Percentiles rank a stretch among this genome's conserved stretches.
Conservation (phyloP, 1,140 invertebrate genomes). For the Portunus trituberculatus region DNA sequence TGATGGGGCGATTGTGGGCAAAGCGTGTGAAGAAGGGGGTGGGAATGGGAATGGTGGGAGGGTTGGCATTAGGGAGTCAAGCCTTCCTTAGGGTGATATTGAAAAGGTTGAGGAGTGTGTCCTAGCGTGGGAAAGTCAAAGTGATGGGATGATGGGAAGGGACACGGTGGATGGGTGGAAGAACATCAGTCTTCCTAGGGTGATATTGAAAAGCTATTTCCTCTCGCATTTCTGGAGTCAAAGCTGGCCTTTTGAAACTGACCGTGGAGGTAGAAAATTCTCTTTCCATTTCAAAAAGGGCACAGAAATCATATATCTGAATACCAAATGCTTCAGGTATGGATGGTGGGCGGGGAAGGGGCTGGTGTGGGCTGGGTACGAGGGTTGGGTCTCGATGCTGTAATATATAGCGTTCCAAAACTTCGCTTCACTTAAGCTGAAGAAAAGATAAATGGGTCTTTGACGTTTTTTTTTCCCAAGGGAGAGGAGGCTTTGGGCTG, state of each 20-base stretch:
- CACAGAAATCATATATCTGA: neutral
- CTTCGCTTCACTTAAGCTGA: neutral
- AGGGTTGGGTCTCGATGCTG: neutral
- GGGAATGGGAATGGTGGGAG: too few relatives aligned
- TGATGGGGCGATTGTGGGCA: too few relatives aligned
- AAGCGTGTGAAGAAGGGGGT: too few relatives aligned
- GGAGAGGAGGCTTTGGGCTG: neutral
- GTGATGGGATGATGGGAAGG: too few relatives aligned
- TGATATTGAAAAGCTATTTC: neutral
- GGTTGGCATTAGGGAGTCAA: too few relatives aligned
- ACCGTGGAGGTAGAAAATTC: neutral
- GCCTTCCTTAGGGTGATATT: too few relatives aligned
- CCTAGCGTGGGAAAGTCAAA: too few relatives aligned
- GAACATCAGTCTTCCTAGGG: neutral
- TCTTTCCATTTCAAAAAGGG: conserved; percentile 3
- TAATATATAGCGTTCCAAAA: neutral
- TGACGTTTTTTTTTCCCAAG: neutral
- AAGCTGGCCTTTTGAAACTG: neutral
- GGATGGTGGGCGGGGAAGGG: neutral
- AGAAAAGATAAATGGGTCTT: neutral
- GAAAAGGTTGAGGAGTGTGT: too few relatives aligned
- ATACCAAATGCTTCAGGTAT: neutral
- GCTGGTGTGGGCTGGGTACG: neutral
- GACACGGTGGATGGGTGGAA: too few relatives aligned
- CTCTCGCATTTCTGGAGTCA: neutral